Conservation (phyloP, 2,888 invertebrate species). For the Drosophila nigricruria region DNA sequence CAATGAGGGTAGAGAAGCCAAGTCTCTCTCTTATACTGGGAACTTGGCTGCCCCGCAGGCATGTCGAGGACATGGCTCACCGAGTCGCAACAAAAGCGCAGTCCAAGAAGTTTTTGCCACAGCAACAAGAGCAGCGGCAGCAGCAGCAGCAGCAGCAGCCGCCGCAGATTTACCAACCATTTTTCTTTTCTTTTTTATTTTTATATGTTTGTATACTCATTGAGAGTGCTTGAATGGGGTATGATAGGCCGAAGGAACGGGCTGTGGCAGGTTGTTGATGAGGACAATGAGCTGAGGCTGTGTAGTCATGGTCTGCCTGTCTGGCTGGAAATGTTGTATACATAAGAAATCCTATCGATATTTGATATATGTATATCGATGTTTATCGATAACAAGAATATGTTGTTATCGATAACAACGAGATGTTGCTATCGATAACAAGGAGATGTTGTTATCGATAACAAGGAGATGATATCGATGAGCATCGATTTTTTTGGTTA, state of each 20-base stretch:
- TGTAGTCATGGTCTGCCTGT: too few relatives aligned
- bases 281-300: too few relatives aligned
- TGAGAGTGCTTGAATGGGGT: background rate
- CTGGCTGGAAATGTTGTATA: too few relatives aligned
- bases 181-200: conserved; percentile 10
- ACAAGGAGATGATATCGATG: too few relatives aligned
- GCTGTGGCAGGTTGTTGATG: background rate
- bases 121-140: conserved; percentile 11
- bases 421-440: too few relatives aligned
- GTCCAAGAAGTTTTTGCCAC: conserved; percentile 55
- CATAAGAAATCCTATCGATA: too few relatives aligned
- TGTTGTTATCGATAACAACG: too few relatives aligned
- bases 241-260: background rate
- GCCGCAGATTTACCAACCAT: conserved; percentile 58
- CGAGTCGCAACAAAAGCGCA: conserved; percentile 78
- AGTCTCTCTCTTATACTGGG: conserved; percentile 58
- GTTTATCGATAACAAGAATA: too few relatives aligned
- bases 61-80: conserved; percentile 68
- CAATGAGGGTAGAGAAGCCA: conserved; percentile 37
- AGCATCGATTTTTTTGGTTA: too few relatives aligned
- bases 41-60: conserved; percentile 40
- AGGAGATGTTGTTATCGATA: too few relatives aligned
- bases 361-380: too few relatives aligned
- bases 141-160: conserved; percentile 30
- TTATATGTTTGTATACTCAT: background rate